Evolutionary conservation across 2,113 vertebrate genomes (phyloP), one percentile per base, ranked within the genome.

Genomic region (Gnathonemus echidnorhynchus): DNA sequence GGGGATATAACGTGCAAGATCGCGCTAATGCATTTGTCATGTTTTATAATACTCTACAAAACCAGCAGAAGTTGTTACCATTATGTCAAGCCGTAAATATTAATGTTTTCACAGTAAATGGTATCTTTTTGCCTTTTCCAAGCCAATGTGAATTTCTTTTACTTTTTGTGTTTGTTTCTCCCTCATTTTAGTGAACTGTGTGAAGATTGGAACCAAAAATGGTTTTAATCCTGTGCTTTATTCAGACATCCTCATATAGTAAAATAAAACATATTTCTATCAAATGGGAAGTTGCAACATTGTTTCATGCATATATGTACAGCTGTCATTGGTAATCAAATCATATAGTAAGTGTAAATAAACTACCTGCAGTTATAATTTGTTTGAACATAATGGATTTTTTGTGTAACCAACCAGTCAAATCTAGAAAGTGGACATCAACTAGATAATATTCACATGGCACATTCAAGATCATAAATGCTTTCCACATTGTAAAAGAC

Each of bases 11-110:
- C 0, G 70, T 56, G 92, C 92, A 80, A 80, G 93, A 92, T 93
- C 89, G 89, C 92, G 70, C 88, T 90, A 91, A 94, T 94, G 93
- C 92, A 93, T 95, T 95, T 91, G 91, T 89, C 93, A 84, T 93
- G 94, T 91, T 92, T 87, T 92, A 86, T 48, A 90, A 90, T 42
- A 19, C 90, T 70, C 42, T 62, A 31, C 62, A 89, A 93, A 93
- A 92, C 91, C 92, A 93, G 91, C 91, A 93, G 88, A 93, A 90
- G 92, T 83, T 93, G 92, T 94, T 6, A 77, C 70, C 35, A 39
- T 39, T 39, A 77, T 39, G 70, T 77, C 70, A 35, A 77, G 35
- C 74, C 35, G 15, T 80, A 80, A 42, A 80, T 19, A 39, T 80
- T 42, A 42, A 8, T 27, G 35, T 77, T 80, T 80, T 80, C 74